A percentile compares a stretch with the other conserved stretches of the same genome.
Evolutionary conservation across 2,888 invertebrate species (phyloP).

Genomic region (Andrena praecox): DNA sequence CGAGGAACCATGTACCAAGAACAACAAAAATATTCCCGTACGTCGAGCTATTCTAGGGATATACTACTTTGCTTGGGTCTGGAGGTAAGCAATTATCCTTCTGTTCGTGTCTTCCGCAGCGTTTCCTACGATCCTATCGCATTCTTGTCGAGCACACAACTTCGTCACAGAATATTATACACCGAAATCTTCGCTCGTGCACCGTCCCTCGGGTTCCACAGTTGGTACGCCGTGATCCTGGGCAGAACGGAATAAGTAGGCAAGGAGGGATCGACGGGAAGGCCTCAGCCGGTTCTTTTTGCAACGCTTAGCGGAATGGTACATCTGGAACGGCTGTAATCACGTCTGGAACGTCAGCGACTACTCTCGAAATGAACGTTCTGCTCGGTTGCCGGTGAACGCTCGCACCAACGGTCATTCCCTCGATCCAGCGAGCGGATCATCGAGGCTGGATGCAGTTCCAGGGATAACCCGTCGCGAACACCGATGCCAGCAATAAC

Average conservation of each 20-base stretch:
- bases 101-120: too few relatives aligned
- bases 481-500: slow-evolving; percentile 20
- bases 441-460: slow-evolving; percentile 37
- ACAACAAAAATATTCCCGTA: neutral
- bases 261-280: neutral
- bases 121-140: too few relatives aligned
- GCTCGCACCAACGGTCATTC: slow-evolving; percentile 14
- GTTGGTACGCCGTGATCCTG: too few relatives aligned
- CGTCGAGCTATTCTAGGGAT: too few relatives aligned
- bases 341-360: slow-evolving; percentile 12
- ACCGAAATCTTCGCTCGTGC: too few relatives aligned
- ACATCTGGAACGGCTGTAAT: neutral
- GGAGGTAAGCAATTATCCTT: too few relatives aligned
- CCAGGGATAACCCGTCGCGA: slow-evolving; percentile 48
- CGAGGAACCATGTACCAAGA: neutral
- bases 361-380: slow-evolving; percentile 15
- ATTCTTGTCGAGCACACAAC: too few relatives aligned
- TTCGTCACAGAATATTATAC: too few relatives aligned
- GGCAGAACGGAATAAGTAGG: too few relatives aligned
- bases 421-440: slow-evolving; percentile 4
- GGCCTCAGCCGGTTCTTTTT: neutral
- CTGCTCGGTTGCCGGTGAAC: neutral
- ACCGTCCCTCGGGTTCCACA: too few relatives aligned
- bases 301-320: neutral
- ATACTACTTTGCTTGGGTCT: too few relatives aligned